These are phyloP conservation scores for Bubalus kerabau DNA, from an alignment of 2,113 vertebrate species.

Conservation along the genomic window DNA sequence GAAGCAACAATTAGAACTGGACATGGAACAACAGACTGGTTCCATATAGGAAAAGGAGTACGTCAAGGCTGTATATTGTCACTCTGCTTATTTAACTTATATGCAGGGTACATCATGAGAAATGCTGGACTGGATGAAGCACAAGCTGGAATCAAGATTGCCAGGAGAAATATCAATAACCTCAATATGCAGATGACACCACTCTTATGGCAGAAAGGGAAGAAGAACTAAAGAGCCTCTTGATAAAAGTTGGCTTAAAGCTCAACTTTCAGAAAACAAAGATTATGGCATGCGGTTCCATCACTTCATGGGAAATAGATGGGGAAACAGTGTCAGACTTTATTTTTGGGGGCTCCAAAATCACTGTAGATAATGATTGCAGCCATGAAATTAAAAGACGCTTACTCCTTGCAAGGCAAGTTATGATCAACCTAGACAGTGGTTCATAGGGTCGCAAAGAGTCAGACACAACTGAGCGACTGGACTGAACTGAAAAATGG, in stretches of 20 bases:
- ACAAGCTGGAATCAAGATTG: not conserved
- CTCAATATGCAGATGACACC: not conserved
- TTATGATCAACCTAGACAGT: not conserved
- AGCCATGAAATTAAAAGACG: not conserved
- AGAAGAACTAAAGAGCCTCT: not conserved
- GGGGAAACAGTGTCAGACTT: not conserved
- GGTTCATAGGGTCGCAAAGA: not conserved
- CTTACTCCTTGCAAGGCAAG: not conserved
- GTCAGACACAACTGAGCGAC: not conserved
- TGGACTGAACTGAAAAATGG: not conserved
- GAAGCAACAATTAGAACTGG: not conserved
- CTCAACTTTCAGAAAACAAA: not conserved
- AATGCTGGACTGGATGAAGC: not conserved
- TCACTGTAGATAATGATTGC: not conserved
- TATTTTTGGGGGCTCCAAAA: not conserved
- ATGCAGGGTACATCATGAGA: not conserved
- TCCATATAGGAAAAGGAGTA: not conserved
- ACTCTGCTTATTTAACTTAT: not conserved
- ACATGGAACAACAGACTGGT: not conserved
- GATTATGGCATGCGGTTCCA: rapidly evolving
- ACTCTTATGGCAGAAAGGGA: not conserved
- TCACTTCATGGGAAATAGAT: not conserved
- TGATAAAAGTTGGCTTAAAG: not conserved
- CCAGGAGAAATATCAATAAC: not conserved
- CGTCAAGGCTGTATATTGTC: not conserved